Conservation (phyloP, 1,140 invertebrate genomes). For the Apis florea region DNA sequence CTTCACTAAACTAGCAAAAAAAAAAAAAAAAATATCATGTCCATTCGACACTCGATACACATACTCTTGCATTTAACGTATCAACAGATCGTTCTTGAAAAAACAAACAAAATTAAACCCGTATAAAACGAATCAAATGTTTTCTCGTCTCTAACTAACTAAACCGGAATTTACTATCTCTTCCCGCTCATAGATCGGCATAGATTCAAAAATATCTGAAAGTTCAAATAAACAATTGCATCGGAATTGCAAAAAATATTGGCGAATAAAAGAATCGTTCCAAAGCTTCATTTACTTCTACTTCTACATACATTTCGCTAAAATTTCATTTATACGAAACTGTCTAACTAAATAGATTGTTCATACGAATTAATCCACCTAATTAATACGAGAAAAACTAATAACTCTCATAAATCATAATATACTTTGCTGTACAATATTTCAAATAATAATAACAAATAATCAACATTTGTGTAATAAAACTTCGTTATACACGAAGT, state of each 20-base stretch:
- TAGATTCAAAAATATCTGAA: not conserved
- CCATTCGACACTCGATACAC: not conserved
- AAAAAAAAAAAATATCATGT: not conserved
- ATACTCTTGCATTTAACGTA: not conserved
- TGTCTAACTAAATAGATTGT: too few species aligned
- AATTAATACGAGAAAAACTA: too few species aligned
- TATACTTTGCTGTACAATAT: too few species aligned
- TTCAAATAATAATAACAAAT: too few species aligned
- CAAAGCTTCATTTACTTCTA: conserved; percentile 8
- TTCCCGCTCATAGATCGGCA: not conserved
- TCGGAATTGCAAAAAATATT: not conserved
- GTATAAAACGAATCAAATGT: not conserved
- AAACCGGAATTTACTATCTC: not conserved
- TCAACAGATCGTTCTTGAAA: too few species aligned
- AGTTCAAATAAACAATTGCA: conserved; percentile 12
- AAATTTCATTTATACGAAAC: too few species aligned
- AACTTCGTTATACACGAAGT: too few species aligned
- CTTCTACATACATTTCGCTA: too few species aligned
- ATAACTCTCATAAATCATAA: too few species aligned
- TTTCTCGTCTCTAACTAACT: not conserved
- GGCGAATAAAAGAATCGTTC: not conserved
- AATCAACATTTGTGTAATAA: too few species aligned
- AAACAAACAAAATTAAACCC: not conserved
- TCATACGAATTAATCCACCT: too few species aligned
- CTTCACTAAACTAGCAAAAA: too few species aligned